A percentile compares a stretch with the other conserved stretches of the same genome.
phyloP scores from a whole-genome alignment of 2,888 invertebrate species.

The Synergus japonicus region DNA sequence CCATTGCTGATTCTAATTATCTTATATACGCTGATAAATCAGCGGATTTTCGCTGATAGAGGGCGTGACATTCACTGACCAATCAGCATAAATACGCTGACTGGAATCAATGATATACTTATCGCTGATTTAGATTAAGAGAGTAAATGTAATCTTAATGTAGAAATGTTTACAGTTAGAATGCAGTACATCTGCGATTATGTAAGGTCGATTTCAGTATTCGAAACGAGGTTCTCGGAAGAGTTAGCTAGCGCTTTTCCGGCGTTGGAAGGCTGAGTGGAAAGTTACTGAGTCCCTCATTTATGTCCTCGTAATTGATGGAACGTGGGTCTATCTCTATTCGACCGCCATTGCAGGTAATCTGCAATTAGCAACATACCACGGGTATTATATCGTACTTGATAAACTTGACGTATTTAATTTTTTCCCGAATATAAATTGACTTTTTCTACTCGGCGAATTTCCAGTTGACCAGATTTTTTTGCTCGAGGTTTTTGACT shows the following conservation, averaged over 20 bases:
- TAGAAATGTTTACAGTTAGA: neutral
- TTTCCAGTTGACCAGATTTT: neutral
- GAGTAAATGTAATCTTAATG: neutral
- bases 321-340: constrained; percentile 1
- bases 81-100: too few relatives aligned
- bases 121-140: too few relatives aligned
- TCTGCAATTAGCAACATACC: neutral
- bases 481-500: too few relatives aligned
- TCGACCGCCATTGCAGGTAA: neutral
- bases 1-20: too few relatives aligned
- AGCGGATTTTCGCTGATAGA: too few relatives aligned
- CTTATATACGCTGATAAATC: too few relatives aligned
- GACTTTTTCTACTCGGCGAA: neutral
- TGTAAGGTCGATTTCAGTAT: neutral
- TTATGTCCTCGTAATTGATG: constrained; percentile 4
- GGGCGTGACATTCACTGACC: too few relatives aligned
- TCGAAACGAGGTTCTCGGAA: neutral
- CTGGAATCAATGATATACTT: too few relatives aligned
- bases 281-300: neutral
- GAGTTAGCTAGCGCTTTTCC: constrained; percentile 1
- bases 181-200: neutral
- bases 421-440: neutral
- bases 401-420: neutral
- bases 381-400: neutral
- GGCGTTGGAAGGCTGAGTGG: constrained; percentile 1